phyloP scores from a whole-genome alignment of 2,113 vertebrate species.

The Shinisaurus crocodilurus region DNA sequence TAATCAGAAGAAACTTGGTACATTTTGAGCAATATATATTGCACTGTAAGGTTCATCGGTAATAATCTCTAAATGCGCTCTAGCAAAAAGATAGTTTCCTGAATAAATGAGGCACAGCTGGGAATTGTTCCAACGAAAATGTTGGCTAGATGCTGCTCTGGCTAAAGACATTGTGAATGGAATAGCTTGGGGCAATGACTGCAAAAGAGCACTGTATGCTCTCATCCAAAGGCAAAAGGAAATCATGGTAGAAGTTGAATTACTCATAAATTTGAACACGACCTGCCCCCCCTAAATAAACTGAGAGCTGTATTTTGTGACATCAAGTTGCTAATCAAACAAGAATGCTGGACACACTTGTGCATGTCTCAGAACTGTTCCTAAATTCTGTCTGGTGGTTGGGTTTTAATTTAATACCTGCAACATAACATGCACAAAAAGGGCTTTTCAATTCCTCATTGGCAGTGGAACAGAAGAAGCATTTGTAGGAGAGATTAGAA shows the following conservation, averaged over 20 bases:
- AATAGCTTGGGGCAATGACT: slow-evolving; percentile 33
- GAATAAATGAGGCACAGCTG: slow-evolving; percentile 57
- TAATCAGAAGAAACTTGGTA: slow-evolving; percentile 42
- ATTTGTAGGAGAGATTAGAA: slow-evolving; percentile 16
- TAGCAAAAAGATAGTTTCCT: slow-evolving; percentile 57
- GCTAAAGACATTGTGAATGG: background rate
- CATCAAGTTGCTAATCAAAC: slow-evolving; percentile 8
- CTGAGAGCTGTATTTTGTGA: background rate
- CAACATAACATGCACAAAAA: background rate
- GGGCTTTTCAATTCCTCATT: background rate
- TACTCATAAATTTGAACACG: background rate
- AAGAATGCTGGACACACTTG: background rate
- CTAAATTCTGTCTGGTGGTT: background rate
- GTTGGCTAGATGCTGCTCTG: slow-evolving; percentile 49
- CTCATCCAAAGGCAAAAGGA: slow-evolving; percentile 30
- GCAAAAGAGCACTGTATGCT: slow-evolving; percentile 10
- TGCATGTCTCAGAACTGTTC: background rate
- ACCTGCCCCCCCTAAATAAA: slow-evolving; percentile 7
- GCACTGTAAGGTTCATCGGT: slow-evolving; percentile 35
- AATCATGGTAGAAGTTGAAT: slow-evolving; percentile 26
- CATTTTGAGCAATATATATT: slow-evolving; percentile 43
- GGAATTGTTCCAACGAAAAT: slow-evolving; percentile 58
- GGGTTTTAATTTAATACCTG: slow-evolving; percentile 17
- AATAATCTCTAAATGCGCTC: slow-evolving; percentile 53
- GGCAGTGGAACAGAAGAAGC: background rate